A percentile compares a stretch with the other conserved stretches of the same genome.
These are phyloP conservation scores for Riptortus pedestris DNA, from an alignment of 1,140 invertebrate genomes.

Conservation along the genomic window DNA sequence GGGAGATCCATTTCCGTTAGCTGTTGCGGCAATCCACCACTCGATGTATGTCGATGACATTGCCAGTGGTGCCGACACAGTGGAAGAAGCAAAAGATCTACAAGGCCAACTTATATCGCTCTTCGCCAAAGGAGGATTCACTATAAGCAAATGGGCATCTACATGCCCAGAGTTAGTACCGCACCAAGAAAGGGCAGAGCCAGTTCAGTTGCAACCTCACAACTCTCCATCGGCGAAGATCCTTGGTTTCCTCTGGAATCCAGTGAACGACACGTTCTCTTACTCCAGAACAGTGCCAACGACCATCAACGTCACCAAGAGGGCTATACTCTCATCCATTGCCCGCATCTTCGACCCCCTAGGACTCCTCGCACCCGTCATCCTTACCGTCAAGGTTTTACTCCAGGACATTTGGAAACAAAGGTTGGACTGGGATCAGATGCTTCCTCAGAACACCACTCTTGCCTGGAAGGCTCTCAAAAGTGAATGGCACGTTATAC, in stretches of 20 bases:
- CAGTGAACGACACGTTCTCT: neutral
- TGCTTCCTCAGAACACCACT: neutral
- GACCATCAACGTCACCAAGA: neutral
- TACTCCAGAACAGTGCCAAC: neutral
- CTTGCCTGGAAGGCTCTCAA: neutral
- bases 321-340: neutral
- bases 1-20: slow-evolving; percentile 30
- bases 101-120: slow-evolving; percentile 25
- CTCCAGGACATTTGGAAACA: slow-evolving; percentile 10
- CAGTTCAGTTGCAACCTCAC: too few species aligned
- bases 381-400: slow-evolving; percentile 9
- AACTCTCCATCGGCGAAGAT: too few species aligned
- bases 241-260: slow-evolving; percentile 13
- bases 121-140: slow-evolving; percentile 26
- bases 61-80: slow-evolving; percentile 33
- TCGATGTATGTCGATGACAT: slow-evolving; percentile 42
- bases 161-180: too few species aligned
- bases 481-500: neutral
- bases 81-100: slow-evolving; percentile 27
- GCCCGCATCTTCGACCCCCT: slow-evolving; percentile 14
- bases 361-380: neutral
- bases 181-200: too few species aligned
- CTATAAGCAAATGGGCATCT: slow-evolving; percentile 27
- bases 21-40: slow-evolving; percentile 31
- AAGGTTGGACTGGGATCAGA: slow-evolving; percentile 5